Evolutionary conservation across 2,797 vertebrate species (phyloP).

Genomic region (Coracias cyanogaster): DNA sequence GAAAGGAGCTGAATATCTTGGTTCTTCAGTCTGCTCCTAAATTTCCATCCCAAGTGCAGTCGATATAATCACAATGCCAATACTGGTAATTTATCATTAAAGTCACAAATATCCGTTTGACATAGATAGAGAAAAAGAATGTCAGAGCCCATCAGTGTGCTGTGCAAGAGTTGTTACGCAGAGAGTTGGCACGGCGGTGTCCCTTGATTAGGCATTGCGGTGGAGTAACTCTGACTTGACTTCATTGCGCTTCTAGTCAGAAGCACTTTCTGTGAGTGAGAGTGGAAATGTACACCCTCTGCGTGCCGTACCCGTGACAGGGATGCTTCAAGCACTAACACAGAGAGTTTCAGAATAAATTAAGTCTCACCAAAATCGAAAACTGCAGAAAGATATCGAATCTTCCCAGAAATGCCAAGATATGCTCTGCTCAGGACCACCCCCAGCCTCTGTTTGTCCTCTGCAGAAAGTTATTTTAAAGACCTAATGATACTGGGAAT

Average conservation of each 20-base stretch:
- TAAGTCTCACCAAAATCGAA: not conserved
- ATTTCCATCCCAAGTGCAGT: slow-evolving; percentile 22
- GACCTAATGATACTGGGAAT: not conserved
- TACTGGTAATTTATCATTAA: slow-evolving; percentile 50
- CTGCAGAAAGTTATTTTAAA: not conserved
- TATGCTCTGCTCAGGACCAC: not conserved
- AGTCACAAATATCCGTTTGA: slow-evolving; percentile 27
- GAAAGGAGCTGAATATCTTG: not conserved
- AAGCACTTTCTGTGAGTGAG: not conserved
- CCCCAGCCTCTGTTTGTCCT: not conserved
- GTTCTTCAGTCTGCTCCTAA: not conserved
- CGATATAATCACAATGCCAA: slow-evolving; percentile 26
- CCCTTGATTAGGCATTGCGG: not conserved
- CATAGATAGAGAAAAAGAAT: slow-evolving; percentile 26
- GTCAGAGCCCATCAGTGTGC: slow-evolving; percentile 26
- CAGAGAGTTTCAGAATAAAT: not conserved
- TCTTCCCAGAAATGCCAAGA: not conserved
- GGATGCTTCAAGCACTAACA: not conserved
- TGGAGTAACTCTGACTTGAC: not conserved
- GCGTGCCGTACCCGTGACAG: not conserved
- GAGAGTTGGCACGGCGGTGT: not conserved
- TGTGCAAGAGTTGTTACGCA: not conserved
- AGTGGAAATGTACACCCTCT: not conserved
- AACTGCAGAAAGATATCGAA: not conserved
- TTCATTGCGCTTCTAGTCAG: not conserved